Evolutionary conservation across 2,797 vertebrate genomes (phyloP).

Genomic region (Thalassophryne amazonica): DNA sequence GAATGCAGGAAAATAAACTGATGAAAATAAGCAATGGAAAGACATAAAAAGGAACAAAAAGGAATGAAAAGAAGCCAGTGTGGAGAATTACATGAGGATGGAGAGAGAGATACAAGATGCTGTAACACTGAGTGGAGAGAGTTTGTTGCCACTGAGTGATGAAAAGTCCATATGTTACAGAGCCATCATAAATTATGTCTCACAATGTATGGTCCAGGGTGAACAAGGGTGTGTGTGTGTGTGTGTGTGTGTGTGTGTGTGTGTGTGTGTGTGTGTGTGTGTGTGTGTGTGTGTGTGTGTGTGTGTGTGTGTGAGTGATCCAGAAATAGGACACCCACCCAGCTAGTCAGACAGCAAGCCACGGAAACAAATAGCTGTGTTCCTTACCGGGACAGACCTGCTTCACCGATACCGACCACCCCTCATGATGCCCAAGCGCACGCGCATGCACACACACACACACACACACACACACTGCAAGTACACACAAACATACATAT

Average conservation of each 20-base stretch:
- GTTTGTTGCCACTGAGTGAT: constrained; percentile 90
- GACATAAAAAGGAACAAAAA: not conserved
- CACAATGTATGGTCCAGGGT: constrained; percentile 87
- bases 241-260: constrained; percentile 5
- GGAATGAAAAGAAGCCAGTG: not conserved
- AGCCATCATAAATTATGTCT: constrained; percentile 95
- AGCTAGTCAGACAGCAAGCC: constrained; percentile 71
- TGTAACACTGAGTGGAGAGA: constrained; percentile 78
- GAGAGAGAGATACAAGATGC: constrained; percentile 41
- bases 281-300: constrained; percentile 27
- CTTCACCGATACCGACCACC: constrained; percentile 45
- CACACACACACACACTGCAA: constrained; percentile 59
- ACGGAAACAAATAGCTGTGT: constrained; percentile 94
- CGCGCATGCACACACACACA: constrained; percentile 9
- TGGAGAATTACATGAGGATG: constrained; percentile 4
- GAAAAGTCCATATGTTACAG: constrained; percentile 93
- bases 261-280: constrained; percentile 11
- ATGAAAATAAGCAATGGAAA: not conserved
- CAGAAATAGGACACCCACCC: constrained; percentile 92
- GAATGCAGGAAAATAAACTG: not conserved
- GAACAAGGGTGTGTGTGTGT: constrained; percentile 51
- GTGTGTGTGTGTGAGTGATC: constrained; percentile 69
- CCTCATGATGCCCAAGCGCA: constrained; percentile 42
- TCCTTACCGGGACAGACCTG: constrained; percentile 82
- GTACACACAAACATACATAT: not conserved